Evolutionary conservation across 2,113 vertebrate genomes (phyloP).

Genomic region (Chaetodon auriga): DNA sequence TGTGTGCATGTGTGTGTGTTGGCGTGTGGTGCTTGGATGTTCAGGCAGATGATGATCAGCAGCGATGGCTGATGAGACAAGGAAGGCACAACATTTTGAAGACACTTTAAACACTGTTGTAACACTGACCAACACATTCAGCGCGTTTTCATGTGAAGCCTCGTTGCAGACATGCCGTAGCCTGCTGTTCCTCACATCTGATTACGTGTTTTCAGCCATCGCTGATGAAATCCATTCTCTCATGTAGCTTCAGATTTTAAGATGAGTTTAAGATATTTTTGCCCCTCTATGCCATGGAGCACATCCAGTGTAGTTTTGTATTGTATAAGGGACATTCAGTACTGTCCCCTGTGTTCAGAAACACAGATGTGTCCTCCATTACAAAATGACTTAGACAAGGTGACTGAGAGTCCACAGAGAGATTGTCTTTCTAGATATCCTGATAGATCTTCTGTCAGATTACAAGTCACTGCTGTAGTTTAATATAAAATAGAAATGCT

Average conservation of each 20-base stretch:
- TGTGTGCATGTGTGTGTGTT: neutral
- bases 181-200: constrained; percentile 20
- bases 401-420: neutral
- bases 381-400: neutral
- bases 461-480: constrained; percentile 34
- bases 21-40: neutral
- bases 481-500: constrained; percentile 47
- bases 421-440: constrained; percentile 16
- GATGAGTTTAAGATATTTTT: neutral
- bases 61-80: constrained; percentile 16
- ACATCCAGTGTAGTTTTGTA: constrained; percentile 33
- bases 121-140: constrained; percentile 25
- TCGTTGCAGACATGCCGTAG: neutral
- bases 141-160: constrained; percentile 26
- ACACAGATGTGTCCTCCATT: constrained; percentile 17
- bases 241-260: constrained; percentile 26
- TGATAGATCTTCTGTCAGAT: constrained; percentile 27
- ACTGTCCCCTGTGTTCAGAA: constrained; percentile 22
- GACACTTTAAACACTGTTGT: constrained; percentile 8
- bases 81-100: constrained; percentile 8
- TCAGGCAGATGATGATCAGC: constrained; percentile 8
- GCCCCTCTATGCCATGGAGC: neutral
- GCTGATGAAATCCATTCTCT: constrained; percentile 16
- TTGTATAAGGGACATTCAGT: constrained; percentile 22
- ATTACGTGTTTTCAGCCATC: constrained; percentile 53